Conservation (phyloP, 1,140 invertebrate genomes). For the Drosophila virilis region DNA sequence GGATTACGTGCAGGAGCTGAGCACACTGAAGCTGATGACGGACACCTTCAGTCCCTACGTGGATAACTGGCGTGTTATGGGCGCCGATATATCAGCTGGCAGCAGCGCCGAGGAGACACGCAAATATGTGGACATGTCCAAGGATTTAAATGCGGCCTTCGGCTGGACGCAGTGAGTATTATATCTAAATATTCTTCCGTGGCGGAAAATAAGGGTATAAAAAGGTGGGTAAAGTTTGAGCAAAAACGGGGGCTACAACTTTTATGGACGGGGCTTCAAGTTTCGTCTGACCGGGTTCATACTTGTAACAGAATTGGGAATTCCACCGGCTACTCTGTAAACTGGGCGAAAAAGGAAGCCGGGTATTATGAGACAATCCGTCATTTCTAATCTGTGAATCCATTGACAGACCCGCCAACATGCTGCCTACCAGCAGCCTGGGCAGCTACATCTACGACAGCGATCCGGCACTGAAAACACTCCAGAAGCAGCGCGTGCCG, state of each 20-base stretch:
- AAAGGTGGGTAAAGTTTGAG: no score
- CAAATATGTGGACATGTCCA: conserved; percentile 75
- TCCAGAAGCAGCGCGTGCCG: conserved; percentile 66
- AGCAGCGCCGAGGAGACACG: conserved; percentile 74
- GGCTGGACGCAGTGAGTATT: conserved; percentile 80
- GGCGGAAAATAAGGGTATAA: no score
- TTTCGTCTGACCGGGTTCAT: no score
- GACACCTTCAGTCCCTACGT: conserved; percentile 72
- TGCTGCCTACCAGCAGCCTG: conserved; percentile 59
- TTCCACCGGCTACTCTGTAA: no score
- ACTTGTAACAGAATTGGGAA: no score
- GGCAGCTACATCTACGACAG: conserved; percentile 70
- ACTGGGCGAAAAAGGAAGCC: no score
- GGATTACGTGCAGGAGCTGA: conserved; percentile 75
- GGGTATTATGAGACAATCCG: no score
- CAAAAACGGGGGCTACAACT: no score
- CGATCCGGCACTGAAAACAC: conserved; percentile 64
- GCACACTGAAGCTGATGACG: conserved; percentile 75
- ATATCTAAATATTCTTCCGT: no score
- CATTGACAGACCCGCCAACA: conserved; percentile 53
- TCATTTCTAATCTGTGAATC: no score
- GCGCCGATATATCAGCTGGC: conserved; percentile 77
- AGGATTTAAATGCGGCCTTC: conserved; percentile 72
- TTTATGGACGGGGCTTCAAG: no score
- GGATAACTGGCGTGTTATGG: conserved; percentile 75